phyloP scores from a whole-genome alignment of 2,888 invertebrate species.

The Amiota minor region DNA sequence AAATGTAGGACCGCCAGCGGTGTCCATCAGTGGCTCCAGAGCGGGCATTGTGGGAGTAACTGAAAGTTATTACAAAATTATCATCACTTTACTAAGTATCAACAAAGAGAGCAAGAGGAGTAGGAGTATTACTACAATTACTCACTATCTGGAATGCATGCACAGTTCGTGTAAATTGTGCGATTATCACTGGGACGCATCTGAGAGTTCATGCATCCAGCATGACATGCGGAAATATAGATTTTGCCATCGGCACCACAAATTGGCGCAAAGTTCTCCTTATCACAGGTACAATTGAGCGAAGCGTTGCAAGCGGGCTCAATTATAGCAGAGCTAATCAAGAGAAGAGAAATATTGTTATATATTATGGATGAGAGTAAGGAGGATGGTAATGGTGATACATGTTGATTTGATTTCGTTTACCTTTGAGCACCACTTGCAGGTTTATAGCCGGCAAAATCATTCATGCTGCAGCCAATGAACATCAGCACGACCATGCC shows the following conservation, averaged over 20 bases:
- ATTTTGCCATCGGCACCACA: constrained; percentile 88
- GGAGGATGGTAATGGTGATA: not conserved
- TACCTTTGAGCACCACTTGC: constrained; percentile 68
- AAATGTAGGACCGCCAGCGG: not conserved
- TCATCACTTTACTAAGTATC: constrained; percentile 1
- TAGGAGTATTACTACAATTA: not conserved
- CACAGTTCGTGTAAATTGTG: constrained; percentile 76
- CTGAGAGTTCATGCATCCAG: constrained; percentile 83
- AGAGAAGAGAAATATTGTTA: not conserved
- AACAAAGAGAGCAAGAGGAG: not conserved
- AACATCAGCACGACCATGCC: constrained; percentile 92
- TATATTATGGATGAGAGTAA: not conserved
- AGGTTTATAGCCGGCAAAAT: constrained; percentile 80
- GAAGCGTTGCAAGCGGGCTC: constrained; percentile 78
- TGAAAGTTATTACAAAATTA: constrained; percentile 15
- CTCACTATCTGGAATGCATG: constrained; percentile 74
- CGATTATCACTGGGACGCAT: constrained; percentile 77
- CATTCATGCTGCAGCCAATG: constrained; percentile 90
- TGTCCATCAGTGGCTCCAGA: not conserved
- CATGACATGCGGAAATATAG: constrained; percentile 91
- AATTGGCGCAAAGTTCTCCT: constrained; percentile 86
- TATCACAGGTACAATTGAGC: constrained; percentile 81
- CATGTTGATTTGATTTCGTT: constrained; percentile 39
- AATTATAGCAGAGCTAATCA: constrained; percentile 62
- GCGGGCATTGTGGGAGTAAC: constrained; percentile 41